A percentile compares a stretch with the other conserved stretches of the same genome.
Conservation (phyloP, 1,140 invertebrate genomes). For the Drosophila funebris region DNA sequence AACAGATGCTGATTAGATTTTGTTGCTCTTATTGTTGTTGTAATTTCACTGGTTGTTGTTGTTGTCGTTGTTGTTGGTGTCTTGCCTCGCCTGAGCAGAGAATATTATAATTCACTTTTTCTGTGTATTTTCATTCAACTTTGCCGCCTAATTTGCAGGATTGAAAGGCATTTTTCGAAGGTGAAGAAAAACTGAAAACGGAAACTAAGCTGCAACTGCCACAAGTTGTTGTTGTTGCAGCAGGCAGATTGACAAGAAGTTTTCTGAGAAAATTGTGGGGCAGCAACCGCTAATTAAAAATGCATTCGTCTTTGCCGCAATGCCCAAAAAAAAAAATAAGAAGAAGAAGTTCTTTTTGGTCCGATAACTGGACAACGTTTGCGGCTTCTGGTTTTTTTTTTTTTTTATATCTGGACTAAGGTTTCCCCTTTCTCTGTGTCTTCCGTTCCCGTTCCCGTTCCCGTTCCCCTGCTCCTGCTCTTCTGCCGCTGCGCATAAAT, state of each 20-base stretch:
- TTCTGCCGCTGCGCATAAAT: slow-evolving; percentile 66
- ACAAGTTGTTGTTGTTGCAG: no score
- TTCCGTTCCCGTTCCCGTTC: background rate
- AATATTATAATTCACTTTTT: background rate
- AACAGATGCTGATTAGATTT: slow-evolving; percentile 42
- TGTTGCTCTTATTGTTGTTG: background rate
- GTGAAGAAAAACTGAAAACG: background rate
- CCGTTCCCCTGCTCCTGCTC: background rate
- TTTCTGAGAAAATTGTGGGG: slow-evolving; percentile 37
- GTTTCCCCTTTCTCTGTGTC: background rate
- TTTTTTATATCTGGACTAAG: background rate
- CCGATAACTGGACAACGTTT: slow-evolving; percentile 33
- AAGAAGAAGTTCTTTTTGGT: slow-evolving; percentile 6
- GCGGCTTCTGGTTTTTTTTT: slow-evolving; percentile 35
- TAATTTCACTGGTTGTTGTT: background rate
- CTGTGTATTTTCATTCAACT: background rate
- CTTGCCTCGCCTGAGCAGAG: background rate
- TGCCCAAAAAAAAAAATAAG: background rate
- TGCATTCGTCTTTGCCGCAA: slow-evolving; percentile 56
- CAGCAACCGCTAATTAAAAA: slow-evolving; percentile 65
- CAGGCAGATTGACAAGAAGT: slow-evolving; percentile 24
- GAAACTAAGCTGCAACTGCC: background rate
- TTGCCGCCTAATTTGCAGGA: slow-evolving; percentile 1
- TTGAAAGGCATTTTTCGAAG: background rate
- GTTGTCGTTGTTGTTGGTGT: background rate